A percentile compares a stretch with the other conserved stretches of the same genome.
phyloP scores from a whole-genome alignment of 2,113 vertebrate genomes.

The Pelvicachromis taeniatus region DNA sequence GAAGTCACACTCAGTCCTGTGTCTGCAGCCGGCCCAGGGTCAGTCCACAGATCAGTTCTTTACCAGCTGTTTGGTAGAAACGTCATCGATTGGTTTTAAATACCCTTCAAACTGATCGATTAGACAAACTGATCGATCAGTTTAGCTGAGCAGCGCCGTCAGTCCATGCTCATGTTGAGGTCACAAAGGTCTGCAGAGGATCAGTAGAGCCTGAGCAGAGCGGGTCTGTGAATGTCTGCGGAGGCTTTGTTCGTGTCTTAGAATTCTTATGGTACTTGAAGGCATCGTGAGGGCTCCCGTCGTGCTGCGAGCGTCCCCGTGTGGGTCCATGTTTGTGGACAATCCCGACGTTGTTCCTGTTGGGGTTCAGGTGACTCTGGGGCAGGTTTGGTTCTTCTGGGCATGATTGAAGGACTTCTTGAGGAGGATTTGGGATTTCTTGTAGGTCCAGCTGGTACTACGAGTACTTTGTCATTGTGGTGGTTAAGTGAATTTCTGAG shows the following conservation, averaged over 20 bases:
- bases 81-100: rapidly evolving
- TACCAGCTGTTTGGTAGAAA: background rate
- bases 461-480: background rate
- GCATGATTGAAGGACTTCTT: rapidly evolving
- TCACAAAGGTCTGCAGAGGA: background rate
- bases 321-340: rapidly evolving
- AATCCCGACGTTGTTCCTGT: background rate
- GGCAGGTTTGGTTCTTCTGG: background rate
- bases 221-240: background rate
- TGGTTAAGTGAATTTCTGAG: background rate
- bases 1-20: background rate
- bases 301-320: rapidly evolving
- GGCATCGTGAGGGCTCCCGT: background rate
- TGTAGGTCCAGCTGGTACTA: background rate
- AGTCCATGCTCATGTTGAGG: no score
- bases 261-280: background rate
- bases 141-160: background rate
- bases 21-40: background rate
- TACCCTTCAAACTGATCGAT: background rate
- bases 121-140: background rate
- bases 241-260: rapidly evolving
- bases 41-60: background rate
- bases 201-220: background rate
- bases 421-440: background rate
- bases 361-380: background rate